phyloP scores from a whole-genome alignment of 2,113 vertebrate species.

The Excalfactoria chinensis region DNA sequence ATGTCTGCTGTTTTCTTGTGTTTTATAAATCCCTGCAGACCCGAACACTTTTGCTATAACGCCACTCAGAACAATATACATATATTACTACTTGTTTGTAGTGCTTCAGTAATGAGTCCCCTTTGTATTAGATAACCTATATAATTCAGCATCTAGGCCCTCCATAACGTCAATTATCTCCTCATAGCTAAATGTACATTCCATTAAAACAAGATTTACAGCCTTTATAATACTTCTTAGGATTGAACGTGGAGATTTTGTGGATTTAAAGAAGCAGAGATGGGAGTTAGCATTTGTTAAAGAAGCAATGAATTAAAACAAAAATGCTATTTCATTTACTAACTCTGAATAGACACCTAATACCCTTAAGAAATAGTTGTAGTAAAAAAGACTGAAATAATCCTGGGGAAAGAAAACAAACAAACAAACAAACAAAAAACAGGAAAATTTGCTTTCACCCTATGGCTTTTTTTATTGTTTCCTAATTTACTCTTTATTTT shows the following conservation, averaged over 20 bases:
- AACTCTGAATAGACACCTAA: conserved; percentile 63
- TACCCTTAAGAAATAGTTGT: conserved; percentile 45
- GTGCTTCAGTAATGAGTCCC: conserved; percentile 85
- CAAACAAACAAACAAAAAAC: neutral
- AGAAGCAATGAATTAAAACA: conserved; percentile 65
- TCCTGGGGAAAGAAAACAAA: neutral
- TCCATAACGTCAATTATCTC: conserved; percentile 83
- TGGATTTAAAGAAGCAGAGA: conserved; percentile 75
- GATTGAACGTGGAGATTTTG: conserved; percentile 71
- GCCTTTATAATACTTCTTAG: conserved; percentile 75
- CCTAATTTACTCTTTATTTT: conserved; percentile 44
- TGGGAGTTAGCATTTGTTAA: conserved; percentile 60
- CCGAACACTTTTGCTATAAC: conserved; percentile 80
- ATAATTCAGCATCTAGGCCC: conserved; percentile 77
- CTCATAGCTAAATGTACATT: conserved; percentile 82
- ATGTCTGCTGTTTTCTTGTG: conserved; percentile 87
- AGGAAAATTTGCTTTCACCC: conserved; percentile 51
- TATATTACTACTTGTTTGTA: conserved; percentile 85
- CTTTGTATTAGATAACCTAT: conserved; percentile 85
- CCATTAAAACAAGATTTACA: conserved; percentile 83
- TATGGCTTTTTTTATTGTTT: conserved; percentile 56
- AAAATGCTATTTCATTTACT: conserved; percentile 64
- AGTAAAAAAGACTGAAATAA: neutral
- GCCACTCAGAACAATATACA: conserved; percentile 86
- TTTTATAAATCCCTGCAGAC: conserved; percentile 85